Percentiles rank a stretch among this genome's conserved stretches.
Conservation (phyloP, 2,888 invertebrate species). For the Leptura quadrifasciata region DNA sequence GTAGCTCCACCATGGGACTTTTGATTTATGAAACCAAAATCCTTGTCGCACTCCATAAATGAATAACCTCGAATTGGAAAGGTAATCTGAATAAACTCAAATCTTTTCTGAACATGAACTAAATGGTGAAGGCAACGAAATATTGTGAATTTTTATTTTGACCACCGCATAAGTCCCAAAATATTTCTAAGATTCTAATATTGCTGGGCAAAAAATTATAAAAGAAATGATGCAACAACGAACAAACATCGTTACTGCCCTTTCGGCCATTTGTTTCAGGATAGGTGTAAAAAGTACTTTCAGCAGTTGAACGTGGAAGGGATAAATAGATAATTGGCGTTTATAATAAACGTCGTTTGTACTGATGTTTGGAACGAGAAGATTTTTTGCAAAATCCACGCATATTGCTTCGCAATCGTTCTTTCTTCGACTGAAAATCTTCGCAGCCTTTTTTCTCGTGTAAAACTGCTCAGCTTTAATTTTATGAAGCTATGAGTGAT, state of each 20-base stretch:
- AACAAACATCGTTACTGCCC: too few species aligned
- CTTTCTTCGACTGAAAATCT: background rate
- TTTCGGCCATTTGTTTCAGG: too few species aligned
- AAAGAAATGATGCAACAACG: too few species aligned
- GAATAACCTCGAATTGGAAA: slow-evolving; percentile 61
- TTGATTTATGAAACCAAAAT: slow-evolving; percentile 56
- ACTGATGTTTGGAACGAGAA: too few species aligned
- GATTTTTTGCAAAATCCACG: slow-evolving; percentile 43
- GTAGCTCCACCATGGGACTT: slow-evolving; percentile 51
- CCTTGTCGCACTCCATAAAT: slow-evolving; percentile 59
- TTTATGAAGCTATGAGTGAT: background rate
- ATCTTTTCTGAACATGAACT: slow-evolving; percentile 52
- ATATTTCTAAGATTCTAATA: too few species aligned
- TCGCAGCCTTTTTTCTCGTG: slow-evolving; percentile 14
- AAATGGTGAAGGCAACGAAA: slow-evolving; percentile 59
- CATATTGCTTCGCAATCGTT: slow-evolving; percentile 26
- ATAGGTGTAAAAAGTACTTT: too few species aligned
- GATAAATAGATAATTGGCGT: too few species aligned
- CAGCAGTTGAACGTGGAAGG: too few species aligned
- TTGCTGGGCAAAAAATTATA: too few species aligned
- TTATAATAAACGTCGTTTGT: too few species aligned
- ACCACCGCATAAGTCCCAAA: too few species aligned
- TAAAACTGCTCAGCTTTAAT: slow-evolving; percentile 20
- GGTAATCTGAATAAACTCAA: slow-evolving; percentile 57
- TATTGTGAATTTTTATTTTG: too few species aligned